phyloP scores from a whole-genome alignment of 2,888 invertebrate genomes.

The Kuschelorhynchus macadamiae region DNA sequence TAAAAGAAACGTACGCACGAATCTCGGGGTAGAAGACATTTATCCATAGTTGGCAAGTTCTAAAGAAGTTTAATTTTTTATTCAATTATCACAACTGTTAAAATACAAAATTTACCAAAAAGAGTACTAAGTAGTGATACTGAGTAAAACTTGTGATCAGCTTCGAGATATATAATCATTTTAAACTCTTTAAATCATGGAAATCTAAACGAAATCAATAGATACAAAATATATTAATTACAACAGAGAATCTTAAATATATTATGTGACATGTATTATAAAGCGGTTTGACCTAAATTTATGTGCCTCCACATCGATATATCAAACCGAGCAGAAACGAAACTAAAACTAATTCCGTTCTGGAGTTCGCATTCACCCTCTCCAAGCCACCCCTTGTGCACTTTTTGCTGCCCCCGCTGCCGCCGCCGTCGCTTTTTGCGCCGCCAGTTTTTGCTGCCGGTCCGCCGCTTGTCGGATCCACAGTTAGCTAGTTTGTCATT shows the following conservation, averaged over 20 bases:
- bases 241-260: background rate
- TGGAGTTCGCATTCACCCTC: conserved; percentile 53
- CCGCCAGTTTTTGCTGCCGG: conserved; percentile 42
- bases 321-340: conserved; percentile 49
- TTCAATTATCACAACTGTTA: too few relatives aligned
- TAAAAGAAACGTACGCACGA: too few relatives aligned
- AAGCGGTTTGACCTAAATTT: conserved; percentile 54
- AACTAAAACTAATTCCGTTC: conserved; percentile 59
- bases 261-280: conserved; percentile 25
- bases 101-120: too few relatives aligned
- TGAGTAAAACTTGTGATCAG: too few relatives aligned
- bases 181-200: too few relatives aligned
- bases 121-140: too few relatives aligned
- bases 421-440: conserved; percentile 44
- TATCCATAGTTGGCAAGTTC: too few relatives aligned
- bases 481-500: conserved; percentile 71
- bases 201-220: too few relatives aligned
- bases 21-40: too few relatives aligned
- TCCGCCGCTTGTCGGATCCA: conserved; percentile 68
- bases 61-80: too few relatives aligned
- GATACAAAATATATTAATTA: too few relatives aligned
- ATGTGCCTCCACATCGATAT: conserved; percentile 46
- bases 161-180: too few relatives aligned
- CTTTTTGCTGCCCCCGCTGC: conserved; percentile 53
- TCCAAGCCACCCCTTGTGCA: conserved; percentile 43